Evolutionary conservation across 53 echinoderm and acorn worm genomes (phyloP), one percentile per base, ranked within the genome.

Genomic region (Holothuria scabra): DNA sequence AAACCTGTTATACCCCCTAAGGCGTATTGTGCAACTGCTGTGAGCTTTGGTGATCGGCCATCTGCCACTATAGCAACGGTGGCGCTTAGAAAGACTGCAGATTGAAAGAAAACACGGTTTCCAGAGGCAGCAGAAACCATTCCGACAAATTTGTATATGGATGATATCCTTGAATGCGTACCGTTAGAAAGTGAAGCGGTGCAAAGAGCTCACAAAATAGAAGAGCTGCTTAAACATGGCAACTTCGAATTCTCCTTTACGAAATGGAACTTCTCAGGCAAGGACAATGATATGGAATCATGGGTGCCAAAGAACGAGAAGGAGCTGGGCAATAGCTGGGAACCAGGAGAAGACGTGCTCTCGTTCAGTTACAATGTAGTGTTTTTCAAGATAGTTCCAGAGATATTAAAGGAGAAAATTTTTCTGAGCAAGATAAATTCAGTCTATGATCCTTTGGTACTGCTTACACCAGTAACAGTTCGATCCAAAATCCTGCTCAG

Each of bases 371-470:
- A 64, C 65, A 82, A 82, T 37, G 65, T 37, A 5, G 11, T 5
- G 22, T 38, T 46, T 6, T 82, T 82, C 83, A 33, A 24, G 74
- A 58, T 84, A 13, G 58, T 88, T 12, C 88, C 88, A 19, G 29
- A 38, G 12, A 37, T 84, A 13, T 56, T 88, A 16, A 88, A 84
- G 4, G 84, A 88, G 57, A 71, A 84, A 35, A 88, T 84, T 69
- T 88, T 84, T 34, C 25, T 88, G 46, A 83, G 37, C 60, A 84
- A 82, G 28, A 72, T 88, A 29, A 88, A 83, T 38, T 61, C 83
- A n/a, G 83, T 88, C 19, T 88, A 88, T 66, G 88, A 88, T 62
- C 88, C 88, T 46, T 74, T 88, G 56, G 88, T 84, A n/a, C 74
- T 67, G 29, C 61, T 56, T 11, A 35, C 83, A 0, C 88, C 88